These are phyloP conservation scores for Drosophila kanapiae DNA, from an alignment of 1,140 invertebrate species.

Conservation along the genomic window DNA sequence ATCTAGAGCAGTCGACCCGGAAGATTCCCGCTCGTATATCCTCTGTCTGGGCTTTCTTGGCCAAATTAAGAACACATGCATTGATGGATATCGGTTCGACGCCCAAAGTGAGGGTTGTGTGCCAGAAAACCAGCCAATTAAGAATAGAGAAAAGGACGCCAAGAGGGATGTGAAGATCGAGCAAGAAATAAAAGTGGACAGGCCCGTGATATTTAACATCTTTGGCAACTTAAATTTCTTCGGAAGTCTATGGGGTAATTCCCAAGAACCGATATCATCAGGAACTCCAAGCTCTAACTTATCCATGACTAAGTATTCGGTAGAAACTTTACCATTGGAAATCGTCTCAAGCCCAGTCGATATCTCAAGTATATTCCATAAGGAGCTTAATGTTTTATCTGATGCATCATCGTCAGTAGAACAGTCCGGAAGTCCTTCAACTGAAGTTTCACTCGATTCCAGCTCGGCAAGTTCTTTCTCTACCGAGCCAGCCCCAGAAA, in stretches of 20 bases:
- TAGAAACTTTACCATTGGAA: not conserved
- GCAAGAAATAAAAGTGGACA: conserved; percentile 48
- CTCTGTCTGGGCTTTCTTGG: conserved; percentile 61
- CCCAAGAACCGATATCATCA: not conserved
- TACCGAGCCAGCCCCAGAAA: not conserved
- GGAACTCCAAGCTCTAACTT: not conserved
- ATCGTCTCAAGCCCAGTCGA: not conserved
- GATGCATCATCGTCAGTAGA: not conserved
- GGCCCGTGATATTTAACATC: conserved; percentile 62
- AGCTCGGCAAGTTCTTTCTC: not conserved
- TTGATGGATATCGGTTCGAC: conserved; percentile 42
- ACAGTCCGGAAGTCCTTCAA: not conserved
- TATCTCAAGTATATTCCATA: not conserved
- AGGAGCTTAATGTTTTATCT: not conserved
- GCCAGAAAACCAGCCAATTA: not conserved
- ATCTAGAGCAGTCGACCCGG: conserved; percentile 50
- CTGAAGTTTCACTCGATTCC: not conserved
- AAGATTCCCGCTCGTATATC: conserved; percentile 52
- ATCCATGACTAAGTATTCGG: not conserved
- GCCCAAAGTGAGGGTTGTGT: conserved; percentile 36
- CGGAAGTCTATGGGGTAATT: conserved; percentile 41
- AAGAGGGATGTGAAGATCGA: conserved; percentile 33
- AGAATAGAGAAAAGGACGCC: not conserved
- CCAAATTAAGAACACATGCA: conserved; percentile 37
- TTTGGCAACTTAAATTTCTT: conserved; percentile 59